Evolutionary conservation across 1,140 invertebrate genomes (phyloP), one percentile per base, ranked within the genome.

Genomic region (Pogonomyrmex barbatus): DNA sequence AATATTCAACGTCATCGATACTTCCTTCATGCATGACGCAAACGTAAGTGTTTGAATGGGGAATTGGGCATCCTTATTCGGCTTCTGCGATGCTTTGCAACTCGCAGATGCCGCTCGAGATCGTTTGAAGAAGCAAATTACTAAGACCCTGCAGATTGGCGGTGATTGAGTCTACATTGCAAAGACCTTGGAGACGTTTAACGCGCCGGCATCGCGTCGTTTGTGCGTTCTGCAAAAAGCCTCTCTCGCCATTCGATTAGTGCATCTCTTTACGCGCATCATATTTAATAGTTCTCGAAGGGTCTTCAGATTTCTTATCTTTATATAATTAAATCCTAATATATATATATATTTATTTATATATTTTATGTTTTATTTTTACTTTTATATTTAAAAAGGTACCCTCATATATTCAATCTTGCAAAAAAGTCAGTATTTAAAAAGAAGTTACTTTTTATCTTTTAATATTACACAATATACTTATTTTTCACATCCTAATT

Each of bases 121-220:
- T 84, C 60, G 67, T 39, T 17, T 54, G 67, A 89, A 58, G 91
- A 91, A 85, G 86, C 89, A 89, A 89, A 89, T 91, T 91, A 86
- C 76, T 87, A 86, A 90, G 85, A 90, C 87, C 70, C 65, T 85
- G 90, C 92, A 92, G 89, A 93, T 93, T 93, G 91, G 68, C 82
- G 81, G 89, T 92, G 92, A 93, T 93, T 93, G 91, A 87, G 87
- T 84, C 84, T 93, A 93, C 87, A 93, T 93, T 93, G 71, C 86
- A 90, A 93, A 93, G 92, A 47, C 93, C 93, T 93, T 93, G 93
- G 8, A 91, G 86, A 82, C 88, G 79, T 63, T 87, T 70, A 85
- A 83, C 89, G 71, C 78, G 70, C 54, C 56, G 79, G 84, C 42
- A 82, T 85, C 75, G 82, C 67, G 45, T 78, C 81, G 62, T 75